Conservation (phyloP, 2,888 invertebrate genomes). For the Catocala fraxini region DNA sequence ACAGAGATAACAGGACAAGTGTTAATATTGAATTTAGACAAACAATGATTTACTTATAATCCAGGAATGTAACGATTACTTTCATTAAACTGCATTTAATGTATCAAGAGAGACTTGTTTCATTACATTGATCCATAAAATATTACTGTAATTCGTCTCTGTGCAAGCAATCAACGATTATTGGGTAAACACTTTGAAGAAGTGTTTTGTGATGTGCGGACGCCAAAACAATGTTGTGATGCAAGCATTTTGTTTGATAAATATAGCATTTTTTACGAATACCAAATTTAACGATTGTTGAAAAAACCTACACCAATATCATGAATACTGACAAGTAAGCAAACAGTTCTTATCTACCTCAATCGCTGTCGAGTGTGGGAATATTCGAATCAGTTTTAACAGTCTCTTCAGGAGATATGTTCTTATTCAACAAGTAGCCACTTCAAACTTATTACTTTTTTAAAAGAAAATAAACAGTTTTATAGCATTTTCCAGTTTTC, state of each 20-base stretch:
- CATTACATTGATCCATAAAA: slow-evolving; percentile 24
- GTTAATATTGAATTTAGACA: slow-evolving; percentile 26
- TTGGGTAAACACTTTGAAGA: slow-evolving; percentile 41
- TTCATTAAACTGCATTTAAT: slow-evolving; percentile 26
- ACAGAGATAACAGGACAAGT: slow-evolving; percentile 23
- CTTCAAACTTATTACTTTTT: not conserved
- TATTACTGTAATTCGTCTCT: slow-evolving; percentile 37
- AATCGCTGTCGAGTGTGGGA: slow-evolving; percentile 54
- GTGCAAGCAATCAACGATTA: slow-evolving; percentile 30
- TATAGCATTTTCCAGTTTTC: not conserved
- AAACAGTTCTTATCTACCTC: slow-evolving; percentile 54
- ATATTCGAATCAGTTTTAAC: slow-evolving; percentile 36
- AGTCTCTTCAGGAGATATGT: slow-evolving; percentile 3
- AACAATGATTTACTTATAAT: slow-evolving; percentile 41
- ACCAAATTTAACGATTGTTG: not conserved
- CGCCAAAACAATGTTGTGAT: slow-evolving; percentile 12
- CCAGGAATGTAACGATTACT: slow-evolving; percentile 35
- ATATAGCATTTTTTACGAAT: not conserved
- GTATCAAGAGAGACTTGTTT: slow-evolving; percentile 33
- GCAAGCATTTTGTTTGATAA: not conserved
- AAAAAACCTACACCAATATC: slow-evolving; percentile 8
- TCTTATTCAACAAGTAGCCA: slow-evolving; percentile 1
- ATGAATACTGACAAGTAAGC: slow-evolving; percentile 50
- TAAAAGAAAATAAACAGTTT: not conserved
- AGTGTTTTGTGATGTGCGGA: slow-evolving; percentile 41